Evolutionary conservation across 2,797 vertebrate species (phyloP).

Genomic region (Petrocephalus sullivani): DNA sequence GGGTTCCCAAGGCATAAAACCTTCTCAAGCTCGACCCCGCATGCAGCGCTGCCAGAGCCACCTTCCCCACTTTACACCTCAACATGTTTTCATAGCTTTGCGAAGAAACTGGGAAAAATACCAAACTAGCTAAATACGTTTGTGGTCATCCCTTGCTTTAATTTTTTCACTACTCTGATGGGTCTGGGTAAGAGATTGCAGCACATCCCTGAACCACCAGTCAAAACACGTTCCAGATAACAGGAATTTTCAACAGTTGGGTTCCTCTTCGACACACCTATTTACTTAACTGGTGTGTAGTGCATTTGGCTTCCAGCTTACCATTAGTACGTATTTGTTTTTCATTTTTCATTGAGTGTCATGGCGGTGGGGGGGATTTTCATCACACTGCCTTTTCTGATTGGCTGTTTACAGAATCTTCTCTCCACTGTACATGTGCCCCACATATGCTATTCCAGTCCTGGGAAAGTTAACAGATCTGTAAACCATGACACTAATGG

Average conservation of each 20-base stretch:
- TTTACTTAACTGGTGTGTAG: neutral
- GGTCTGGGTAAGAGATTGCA: neutral
- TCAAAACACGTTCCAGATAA: neutral
- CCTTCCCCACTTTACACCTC: neutral
- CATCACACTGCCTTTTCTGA: neutral
- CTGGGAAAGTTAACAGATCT: conserved; percentile 1
- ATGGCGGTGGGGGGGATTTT: neutral
- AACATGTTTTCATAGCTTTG: neutral
- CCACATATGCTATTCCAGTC: neutral
- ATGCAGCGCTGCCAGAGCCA: neutral
- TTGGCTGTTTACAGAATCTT: neutral
- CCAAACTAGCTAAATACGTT: neutral
- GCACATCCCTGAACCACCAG: neutral
- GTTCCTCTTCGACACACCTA: neutral
- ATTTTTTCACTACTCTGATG: neutral
- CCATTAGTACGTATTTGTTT: neutral
- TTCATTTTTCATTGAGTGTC: neutral
- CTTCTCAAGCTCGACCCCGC: neutral
- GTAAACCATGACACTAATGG: neutral
- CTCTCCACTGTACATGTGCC: neutral
- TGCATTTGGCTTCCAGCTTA: neutral
- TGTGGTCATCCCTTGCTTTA: neutral
- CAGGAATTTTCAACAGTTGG: neutral
- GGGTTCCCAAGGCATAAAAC: neutral
- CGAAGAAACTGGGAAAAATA: neutral